Evolutionary conservation across 2,113 vertebrate species (phyloP).

Genomic region (Rutilus rutilus): DNA sequence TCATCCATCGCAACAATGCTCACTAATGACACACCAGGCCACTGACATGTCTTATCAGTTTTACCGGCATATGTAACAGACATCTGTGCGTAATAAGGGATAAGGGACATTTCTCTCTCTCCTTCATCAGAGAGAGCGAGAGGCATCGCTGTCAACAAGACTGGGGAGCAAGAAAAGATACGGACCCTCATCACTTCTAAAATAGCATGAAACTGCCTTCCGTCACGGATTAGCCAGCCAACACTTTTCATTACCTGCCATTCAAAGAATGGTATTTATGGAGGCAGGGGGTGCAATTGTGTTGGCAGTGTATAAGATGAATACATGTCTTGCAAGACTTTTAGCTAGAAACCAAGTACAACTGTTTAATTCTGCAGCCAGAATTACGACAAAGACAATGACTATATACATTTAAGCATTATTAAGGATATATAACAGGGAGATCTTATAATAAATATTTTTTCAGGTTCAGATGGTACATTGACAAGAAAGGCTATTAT

Average conservation of each 20-base stretch:
- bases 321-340: not conserved
- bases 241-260: conserved; percentile 71
- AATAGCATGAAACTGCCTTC: conserved; percentile 69
- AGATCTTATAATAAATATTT: not conserved
- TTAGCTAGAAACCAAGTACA: not conserved
- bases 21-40: conserved; percentile 46
- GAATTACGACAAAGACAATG: not conserved
- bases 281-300: conserved; percentile 52
- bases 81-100: conserved; percentile 50
- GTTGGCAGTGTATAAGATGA: not conserved
- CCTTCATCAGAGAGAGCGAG: conserved; percentile 19
- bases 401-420: not conserved
- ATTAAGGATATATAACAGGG: not conserved
- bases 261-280: conserved; percentile 75
- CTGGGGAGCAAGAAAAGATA: conserved; percentile 50
- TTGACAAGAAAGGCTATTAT: not conserved
- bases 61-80: conserved; percentile 44
- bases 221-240: conserved; percentile 62
- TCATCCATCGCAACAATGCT: conserved; percentile 49
- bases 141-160: conserved; percentile 44
- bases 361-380: not conserved
- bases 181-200: conserved; percentile 62
- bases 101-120: conserved; percentile 40
- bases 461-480: not conserved
- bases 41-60: conserved; percentile 46